Conservation (phyloP, 2,797 vertebrate genomes). For the Amphiprion clarkii region DNA sequence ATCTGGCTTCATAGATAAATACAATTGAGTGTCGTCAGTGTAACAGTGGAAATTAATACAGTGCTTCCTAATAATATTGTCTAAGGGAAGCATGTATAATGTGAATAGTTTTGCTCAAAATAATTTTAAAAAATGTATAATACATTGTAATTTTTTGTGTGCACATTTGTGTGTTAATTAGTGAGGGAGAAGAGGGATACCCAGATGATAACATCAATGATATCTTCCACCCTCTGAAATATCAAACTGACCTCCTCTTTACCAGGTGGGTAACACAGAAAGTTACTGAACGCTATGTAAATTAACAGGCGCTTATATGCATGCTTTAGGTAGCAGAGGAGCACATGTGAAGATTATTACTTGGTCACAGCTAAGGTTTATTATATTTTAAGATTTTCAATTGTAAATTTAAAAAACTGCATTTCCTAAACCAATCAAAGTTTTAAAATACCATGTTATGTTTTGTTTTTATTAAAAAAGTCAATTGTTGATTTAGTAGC, state of each 20-base stretch:
- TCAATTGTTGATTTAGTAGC: too few species aligned
- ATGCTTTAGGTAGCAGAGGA: not conserved
- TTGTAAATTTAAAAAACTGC: too few species aligned
- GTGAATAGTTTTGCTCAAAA: too few species aligned
- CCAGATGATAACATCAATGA: slow-evolving; percentile 89
- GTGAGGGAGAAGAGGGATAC: slow-evolving; percentile 91
- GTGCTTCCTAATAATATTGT: too few species aligned
- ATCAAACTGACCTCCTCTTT: slow-evolving; percentile 93
- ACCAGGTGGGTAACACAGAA: slow-evolving; percentile 85
- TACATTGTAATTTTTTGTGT: not conserved
- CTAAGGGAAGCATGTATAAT: too few species aligned
- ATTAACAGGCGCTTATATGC: not conserved
- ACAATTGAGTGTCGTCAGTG: too few species aligned
- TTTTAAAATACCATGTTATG: too few species aligned
- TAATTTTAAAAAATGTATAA: not conserved
- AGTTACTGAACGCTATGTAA: not conserved
- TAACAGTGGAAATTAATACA: too few species aligned
- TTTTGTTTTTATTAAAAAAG: too few species aligned
- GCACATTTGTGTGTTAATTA: slow-evolving; percentile 64
- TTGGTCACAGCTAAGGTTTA: not conserved
- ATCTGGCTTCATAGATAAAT: too few species aligned
- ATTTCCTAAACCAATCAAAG: too few species aligned
- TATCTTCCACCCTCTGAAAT: slow-evolving; percentile 88
- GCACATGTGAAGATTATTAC: not conserved
- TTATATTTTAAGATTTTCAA: not conserved